These are phyloP conservation scores for Ammospiza maritima DNA, from an alignment of 2,797 vertebrate genomes.

Conservation along the genomic window DNA sequence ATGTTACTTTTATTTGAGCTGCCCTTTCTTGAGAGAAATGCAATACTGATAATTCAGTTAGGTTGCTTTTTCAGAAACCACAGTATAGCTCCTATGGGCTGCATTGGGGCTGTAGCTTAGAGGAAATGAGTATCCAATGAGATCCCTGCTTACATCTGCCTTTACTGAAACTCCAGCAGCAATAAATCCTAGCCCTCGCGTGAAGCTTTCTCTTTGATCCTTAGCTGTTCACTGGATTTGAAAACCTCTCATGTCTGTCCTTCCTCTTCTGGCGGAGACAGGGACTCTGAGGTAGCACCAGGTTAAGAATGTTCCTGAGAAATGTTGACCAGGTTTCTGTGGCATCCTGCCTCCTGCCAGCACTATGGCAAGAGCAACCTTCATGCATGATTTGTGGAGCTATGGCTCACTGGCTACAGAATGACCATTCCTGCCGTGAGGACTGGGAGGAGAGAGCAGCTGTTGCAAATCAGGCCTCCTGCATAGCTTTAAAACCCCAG, in stretches of 20 bases:
- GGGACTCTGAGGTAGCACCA: background rate
- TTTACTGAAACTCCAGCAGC: background rate
- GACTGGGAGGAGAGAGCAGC: background rate
- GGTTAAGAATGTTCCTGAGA: background rate
- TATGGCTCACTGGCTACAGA: background rate
- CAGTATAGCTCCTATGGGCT: background rate
- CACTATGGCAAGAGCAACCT: background rate
- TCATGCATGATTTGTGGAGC: background rate
- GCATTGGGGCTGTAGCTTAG: background rate
- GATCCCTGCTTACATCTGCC: background rate
- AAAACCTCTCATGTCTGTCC: background rate
- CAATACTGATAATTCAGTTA: background rate
- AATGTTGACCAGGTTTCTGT: background rate
- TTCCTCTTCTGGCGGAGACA: background rate
- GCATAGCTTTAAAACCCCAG: background rate
- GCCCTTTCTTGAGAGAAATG: background rate
- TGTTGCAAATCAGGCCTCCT: constrained; percentile 18
- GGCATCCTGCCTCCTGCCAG: background rate
- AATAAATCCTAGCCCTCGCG: background rate
- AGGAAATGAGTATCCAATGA: background rate
- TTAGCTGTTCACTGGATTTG: background rate
- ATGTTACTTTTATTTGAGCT: background rate
- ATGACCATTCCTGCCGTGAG: background rate
- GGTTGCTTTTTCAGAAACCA: background rate
- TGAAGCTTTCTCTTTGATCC: background rate